phyloP scores from a whole-genome alignment of 1,140 invertebrate genomes.

The Leptonema lineaticorne region DNA sequence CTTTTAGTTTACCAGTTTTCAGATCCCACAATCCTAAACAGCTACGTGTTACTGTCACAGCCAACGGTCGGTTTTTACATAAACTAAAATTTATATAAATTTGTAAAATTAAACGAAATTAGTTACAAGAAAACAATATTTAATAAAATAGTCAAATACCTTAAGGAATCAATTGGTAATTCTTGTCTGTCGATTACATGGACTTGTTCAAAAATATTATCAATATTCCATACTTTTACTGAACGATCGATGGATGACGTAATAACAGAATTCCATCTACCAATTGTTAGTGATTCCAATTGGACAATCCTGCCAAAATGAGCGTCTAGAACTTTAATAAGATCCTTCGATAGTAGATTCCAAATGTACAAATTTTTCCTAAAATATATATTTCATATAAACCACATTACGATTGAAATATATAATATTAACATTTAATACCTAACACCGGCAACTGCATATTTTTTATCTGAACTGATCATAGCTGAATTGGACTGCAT shows the following conservation, averaged over 20 bases:
- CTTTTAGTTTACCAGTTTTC: slow-evolving; percentile 76
- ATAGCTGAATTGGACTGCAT: slow-evolving; percentile 88
- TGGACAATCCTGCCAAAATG: slow-evolving; percentile 97
- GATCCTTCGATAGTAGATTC: slow-evolving; percentile 73
- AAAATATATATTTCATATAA: slow-evolving; percentile 30
- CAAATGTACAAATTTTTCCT: slow-evolving; percentile 96
- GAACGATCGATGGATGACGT: slow-evolving; percentile 97
- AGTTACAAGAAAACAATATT: neutral
- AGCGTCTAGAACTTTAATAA: slow-evolving; percentile 92
- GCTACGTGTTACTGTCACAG: slow-evolving; percentile 86
- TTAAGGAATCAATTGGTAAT: slow-evolving; percentile 90
- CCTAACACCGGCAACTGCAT: slow-evolving; percentile 92
- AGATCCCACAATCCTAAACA: slow-evolving; percentile 96
- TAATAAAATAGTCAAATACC: slow-evolving; percentile 53
- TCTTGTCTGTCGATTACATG: slow-evolving; percentile 95
- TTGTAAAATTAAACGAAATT: slow-evolving; percentile 21
- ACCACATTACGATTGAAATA: neutral
- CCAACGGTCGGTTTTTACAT: slow-evolving; percentile 71
- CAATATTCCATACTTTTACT: slow-evolving; percentile 99
- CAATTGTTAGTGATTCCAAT: slow-evolving; percentile 79
- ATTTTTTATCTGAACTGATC: slow-evolving; percentile 85
- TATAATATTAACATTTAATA: slow-evolving; percentile 43
- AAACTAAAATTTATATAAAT: slow-evolving; percentile 57
- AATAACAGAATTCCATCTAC: slow-evolving; percentile 91
- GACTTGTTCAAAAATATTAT: slow-evolving; percentile 98